These are phyloP conservation scores for Polyommatus iphigenia DNA, from an alignment of 2,888 invertebrate species.

Conservation along the genomic window DNA sequence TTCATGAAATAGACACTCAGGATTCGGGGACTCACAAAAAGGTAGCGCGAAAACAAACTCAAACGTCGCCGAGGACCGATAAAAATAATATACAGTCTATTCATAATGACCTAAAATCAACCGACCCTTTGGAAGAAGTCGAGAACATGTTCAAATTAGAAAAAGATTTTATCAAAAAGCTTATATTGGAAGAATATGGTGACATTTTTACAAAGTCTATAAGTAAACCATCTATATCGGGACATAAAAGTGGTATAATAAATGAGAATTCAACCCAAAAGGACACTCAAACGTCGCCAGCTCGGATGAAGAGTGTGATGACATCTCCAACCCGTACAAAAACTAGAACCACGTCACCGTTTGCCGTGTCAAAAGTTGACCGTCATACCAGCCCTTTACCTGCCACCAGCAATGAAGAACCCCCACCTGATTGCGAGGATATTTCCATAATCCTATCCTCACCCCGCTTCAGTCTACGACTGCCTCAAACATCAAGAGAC, in stretches of 20 bases:
- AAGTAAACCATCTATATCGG: constrained; percentile 64
- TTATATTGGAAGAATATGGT: constrained; percentile 69
- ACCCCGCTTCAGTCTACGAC: constrained; percentile 65
- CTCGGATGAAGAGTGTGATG: constrained; percentile 68
- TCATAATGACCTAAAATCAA: constrained; percentile 63
- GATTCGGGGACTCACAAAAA: constrained; percentile 68
- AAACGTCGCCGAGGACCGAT: constrained; percentile 65
- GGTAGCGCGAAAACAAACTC: constrained; percentile 69
- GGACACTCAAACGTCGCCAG: constrained; percentile 73
- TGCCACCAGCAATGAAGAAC: constrained; percentile 47
- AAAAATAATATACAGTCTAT: constrained; percentile 58
- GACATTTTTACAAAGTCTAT: constrained; percentile 64
- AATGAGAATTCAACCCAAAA: constrained; percentile 61
- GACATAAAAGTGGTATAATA: constrained; percentile 44
- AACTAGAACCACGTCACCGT: constrained; percentile 70
- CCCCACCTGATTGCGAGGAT: constrained; percentile 51
- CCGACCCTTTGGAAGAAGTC: constrained; percentile 62
- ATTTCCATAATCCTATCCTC: constrained; percentile 71
- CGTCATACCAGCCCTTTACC: constrained; percentile 64
- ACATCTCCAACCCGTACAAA: constrained; percentile 70
- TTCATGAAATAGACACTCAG: constrained; percentile 67
- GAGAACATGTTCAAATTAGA: constrained; percentile 67
- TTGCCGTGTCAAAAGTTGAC: constrained; percentile 54
- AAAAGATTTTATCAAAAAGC: constrained; percentile 70
- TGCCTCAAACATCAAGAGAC: constrained; percentile 63